Conservation (phyloP, 2,888 invertebrate genomes). For the Philonicus albiceps region DNA sequence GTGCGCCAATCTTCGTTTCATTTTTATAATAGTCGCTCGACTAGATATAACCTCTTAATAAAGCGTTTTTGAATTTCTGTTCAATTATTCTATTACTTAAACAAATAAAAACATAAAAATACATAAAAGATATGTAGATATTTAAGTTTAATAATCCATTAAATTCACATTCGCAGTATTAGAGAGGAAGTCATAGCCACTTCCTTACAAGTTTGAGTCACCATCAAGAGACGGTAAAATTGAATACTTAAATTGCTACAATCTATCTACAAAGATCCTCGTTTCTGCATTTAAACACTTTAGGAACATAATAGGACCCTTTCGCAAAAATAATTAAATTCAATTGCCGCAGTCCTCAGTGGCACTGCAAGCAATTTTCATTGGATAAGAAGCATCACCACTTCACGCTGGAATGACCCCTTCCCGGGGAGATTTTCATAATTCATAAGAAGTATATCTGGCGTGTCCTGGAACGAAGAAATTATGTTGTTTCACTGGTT, state of each 20-base stretch:
- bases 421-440: background rate
- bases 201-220: too few relatives aligned
- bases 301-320: background rate
- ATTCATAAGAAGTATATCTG: background rate
- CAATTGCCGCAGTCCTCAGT: background rate
- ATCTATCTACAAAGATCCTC: background rate
- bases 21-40: too few relatives aligned
- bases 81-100: too few relatives aligned
- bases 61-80: too few relatives aligned
- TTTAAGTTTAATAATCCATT: too few relatives aligned
- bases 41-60: too few relatives aligned
- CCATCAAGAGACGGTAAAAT: background rate
- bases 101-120: too few relatives aligned
- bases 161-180: too few relatives aligned
- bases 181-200: too few relatives aligned
- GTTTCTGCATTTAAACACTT: background rate
- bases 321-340: background rate
- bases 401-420: background rate
- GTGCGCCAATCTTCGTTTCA: too few relatives aligned
- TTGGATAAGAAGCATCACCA: background rate
- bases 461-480: background rate
- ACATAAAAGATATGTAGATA: too few relatives aligned
- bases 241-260: background rate
- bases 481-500: background rate
- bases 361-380: background rate